Base-by-base conservation (phyloP, 2,113 vertebrate genomes). In the Carlito syrichta region DNA sequence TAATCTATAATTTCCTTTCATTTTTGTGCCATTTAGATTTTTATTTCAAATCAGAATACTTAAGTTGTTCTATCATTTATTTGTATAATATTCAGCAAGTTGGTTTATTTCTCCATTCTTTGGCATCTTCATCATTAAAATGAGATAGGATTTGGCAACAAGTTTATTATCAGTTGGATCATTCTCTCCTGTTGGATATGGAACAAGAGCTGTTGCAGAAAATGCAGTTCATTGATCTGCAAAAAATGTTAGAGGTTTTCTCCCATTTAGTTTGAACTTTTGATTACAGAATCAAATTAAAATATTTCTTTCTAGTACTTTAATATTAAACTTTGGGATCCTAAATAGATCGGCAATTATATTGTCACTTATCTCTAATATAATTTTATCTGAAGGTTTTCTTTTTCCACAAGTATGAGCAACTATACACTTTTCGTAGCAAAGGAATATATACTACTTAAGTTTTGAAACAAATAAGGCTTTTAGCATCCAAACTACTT, bases 401-500 rank as follows among this genome's bases (percentile, higher is more conserved):
- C 45, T 83, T 78, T 81, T 85, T 58, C 27, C 16, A 69, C 16
- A 91, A 76, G 56, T 66, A 95, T 19, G 63, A 85, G 25, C 9
- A 93, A 73, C 9, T 40, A 6, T 19, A 23, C 4, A 60, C 27
- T 96, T 92, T 66, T 93, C 66, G 16, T 43, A 87, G 85, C 52
- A 92, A 30, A 38, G 25, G 23, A 56, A 58, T 50, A 20, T 50
- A 81, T 3, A 54, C 43, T 68, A 71, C 54, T 94, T 50, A 96
- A 93, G 22, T 88, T 95, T 93, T 50, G 35, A 30, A 96, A 96
- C 85, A 97, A 96, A 77, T 81, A 90, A 90, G 77, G 1, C 85
- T 94, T 96, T 96, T 73, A 94, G 52, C 19, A 48, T 83, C 76
- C 58, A 88, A 92, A 92, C 96, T 88, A 82, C 81, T 96, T 86